Evolutionary conservation across 2,113 vertebrate species (phyloP).

Genomic region (Bolborhynchus lineola): DNA sequence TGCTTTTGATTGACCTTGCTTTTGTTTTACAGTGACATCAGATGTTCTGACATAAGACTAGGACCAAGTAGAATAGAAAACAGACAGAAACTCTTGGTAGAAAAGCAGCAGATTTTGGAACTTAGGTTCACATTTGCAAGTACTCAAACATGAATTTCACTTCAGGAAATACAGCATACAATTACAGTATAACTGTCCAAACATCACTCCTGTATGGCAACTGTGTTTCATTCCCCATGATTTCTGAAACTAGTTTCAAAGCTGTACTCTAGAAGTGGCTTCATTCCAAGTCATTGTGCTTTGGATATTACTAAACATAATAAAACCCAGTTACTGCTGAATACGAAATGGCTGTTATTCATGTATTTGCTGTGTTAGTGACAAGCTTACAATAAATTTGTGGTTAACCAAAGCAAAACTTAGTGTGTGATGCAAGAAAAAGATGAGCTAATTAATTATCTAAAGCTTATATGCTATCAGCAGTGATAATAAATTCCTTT

Average conservation of each 20-base stretch:
- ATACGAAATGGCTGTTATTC: background rate
- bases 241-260: slow-evolving; percentile 37
- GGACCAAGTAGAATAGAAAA: background rate
- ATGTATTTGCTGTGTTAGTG: background rate
- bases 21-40: slow-evolving; percentile 18
- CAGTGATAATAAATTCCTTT: background rate
- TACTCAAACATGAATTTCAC: background rate
- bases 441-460: background rate
- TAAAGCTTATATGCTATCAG: background rate
- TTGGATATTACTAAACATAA: background rate
- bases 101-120: background rate
- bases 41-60: background rate
- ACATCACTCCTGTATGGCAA: background rate
- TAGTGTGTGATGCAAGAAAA: background rate
- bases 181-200: slow-evolving; percentile 2
- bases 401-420: background rate
- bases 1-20: background rate
- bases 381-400: background rate
- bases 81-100: background rate
- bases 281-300: background rate
- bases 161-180: slow-evolving; percentile 7
- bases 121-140: background rate
- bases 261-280: background rate
- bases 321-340: background rate
- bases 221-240: background rate